Percentiles rank a stretch among this genome's conserved stretches.
Conservation (phyloP, 2,113 vertebrate genomes). For the Peromyscus polionotus region DNA sequence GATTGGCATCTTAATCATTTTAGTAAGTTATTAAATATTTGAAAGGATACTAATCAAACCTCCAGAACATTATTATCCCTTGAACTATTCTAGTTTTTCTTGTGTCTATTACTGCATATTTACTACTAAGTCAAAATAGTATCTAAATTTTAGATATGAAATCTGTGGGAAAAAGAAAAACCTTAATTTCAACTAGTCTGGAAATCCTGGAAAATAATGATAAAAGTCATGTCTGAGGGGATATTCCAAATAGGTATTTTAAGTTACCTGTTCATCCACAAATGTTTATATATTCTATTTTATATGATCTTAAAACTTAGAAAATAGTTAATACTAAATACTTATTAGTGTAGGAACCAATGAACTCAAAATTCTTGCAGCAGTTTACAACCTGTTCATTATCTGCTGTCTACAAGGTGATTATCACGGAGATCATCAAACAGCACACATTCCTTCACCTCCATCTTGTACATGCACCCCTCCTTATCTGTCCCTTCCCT, state of each 20-base stretch:
- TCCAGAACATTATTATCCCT: constrained; percentile 23
- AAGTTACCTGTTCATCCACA: constrained; percentile 18
- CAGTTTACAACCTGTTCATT: background rate
- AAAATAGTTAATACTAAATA: background rate
- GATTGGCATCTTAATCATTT: constrained; percentile 61
- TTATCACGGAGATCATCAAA: background rate
- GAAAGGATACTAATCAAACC: constrained; percentile 56
- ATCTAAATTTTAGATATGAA: constrained; percentile 49
- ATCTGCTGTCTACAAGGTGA: background rate
- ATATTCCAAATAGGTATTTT: background rate
- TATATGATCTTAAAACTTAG: constrained; percentile 5
- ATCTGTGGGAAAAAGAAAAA: background rate
- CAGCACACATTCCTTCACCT: background rate
- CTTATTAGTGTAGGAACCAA: background rate
- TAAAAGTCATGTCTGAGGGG: background rate
- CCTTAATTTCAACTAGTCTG: background rate
- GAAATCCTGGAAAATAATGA: constrained; percentile 33
- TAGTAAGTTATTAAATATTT: constrained; percentile 41
- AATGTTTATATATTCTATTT: background rate
- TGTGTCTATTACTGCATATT: constrained; percentile 13
- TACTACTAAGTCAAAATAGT: constrained; percentile 46
- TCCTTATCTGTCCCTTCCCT: background rate
- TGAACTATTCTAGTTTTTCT: constrained; percentile 46
- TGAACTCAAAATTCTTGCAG: background rate
- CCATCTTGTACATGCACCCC: background rate